Evolutionary conservation across 2,113 vertebrate species (phyloP), one percentile per base, ranked within the genome.

Genomic region (Nannospalax galili): DNA sequence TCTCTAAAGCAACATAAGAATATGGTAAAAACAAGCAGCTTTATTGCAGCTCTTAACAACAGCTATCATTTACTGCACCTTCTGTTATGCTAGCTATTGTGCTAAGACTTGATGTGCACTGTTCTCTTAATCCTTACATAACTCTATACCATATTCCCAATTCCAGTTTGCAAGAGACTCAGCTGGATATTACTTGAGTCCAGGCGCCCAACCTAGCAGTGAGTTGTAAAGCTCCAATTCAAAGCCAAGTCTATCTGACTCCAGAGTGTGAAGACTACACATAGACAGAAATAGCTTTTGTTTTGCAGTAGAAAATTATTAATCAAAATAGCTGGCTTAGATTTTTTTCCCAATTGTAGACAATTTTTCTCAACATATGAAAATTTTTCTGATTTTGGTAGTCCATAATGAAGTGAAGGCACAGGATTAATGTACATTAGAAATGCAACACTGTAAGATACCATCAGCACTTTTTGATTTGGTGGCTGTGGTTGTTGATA

Each of bases 301-400:
- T 79, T 88, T 94, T 79, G 9, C 10, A 89, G 28, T 84, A 60
- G 60, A 90, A 93, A 93, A 84, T 92, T 45, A n/a, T 85, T 45
- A 87, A 64, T 77, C 26, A 91, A 92, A 77, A 78, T 65, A 93
- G 75, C 30, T 90, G 35, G 81, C 28, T 88, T 95, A 45, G 15
- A n/a, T 70, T 85, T 88, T 88, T 88, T 37, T 10, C 42, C 28
- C 7, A 92, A 22, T 92, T 84, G 19, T 58, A 91, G 17, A 81
- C 3, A 92, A 58, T 70, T 80, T 81, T 60, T 80, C 8, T 72
- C 84, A 90, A 35, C 40, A 60, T 64, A 73, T 78, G 80, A 92
- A 78, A 85, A 30, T 73, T 48, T 79, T 85, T 52, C 79, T 84
- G 88, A 88, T 95, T 88, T 92, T 92, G 26, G 72, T 93, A 77